Evolutionary conservation across 2,113 vertebrate genomes (phyloP).

Genomic region (Prunella himalayana): DNA sequence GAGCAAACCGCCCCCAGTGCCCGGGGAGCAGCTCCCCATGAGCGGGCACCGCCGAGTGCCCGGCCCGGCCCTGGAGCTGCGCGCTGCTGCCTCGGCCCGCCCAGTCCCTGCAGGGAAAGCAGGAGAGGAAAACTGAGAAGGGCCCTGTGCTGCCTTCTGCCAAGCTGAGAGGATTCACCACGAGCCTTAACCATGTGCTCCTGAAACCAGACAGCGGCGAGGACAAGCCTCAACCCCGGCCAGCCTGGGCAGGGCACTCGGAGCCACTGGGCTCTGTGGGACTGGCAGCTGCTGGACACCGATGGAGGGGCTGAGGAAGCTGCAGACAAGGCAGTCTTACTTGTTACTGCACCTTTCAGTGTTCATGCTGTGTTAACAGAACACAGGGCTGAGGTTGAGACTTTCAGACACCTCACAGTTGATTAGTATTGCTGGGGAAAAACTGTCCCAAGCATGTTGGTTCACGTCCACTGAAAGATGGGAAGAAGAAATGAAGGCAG

Average conservation of each 20-base stretch:
- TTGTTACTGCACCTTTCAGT: not conserved
- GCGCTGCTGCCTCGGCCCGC: too few relatives aligned
- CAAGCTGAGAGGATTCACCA: not conserved
- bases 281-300: not conserved
- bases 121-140: rapidly evolving
- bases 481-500: not conserved
- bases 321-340: not conserved
- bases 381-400: not conserved
- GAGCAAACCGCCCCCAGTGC: too few relatives aligned
- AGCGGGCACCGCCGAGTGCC: too few relatives aligned
- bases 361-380: not conserved
- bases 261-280: rapidly evolving
- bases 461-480: not conserved
- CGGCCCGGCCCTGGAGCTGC: too few relatives aligned
- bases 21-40: too few relatives aligned
- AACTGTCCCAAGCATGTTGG: not conserved
- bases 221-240: rapidly evolving
- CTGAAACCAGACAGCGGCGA: not conserved
- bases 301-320: not conserved
- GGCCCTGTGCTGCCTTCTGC: not conserved
- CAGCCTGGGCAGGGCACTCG: not conserved
- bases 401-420: not conserved
- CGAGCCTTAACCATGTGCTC: rapidly evolving
- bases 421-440: not conserved
- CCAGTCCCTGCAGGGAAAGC: not conserved